A percentile compares a stretch with the other conserved stretches of the same genome.
Evolutionary conservation across 2,888 invertebrate genomes (phyloP).

Genomic region (Synanthedon myopaeformis): DNA sequence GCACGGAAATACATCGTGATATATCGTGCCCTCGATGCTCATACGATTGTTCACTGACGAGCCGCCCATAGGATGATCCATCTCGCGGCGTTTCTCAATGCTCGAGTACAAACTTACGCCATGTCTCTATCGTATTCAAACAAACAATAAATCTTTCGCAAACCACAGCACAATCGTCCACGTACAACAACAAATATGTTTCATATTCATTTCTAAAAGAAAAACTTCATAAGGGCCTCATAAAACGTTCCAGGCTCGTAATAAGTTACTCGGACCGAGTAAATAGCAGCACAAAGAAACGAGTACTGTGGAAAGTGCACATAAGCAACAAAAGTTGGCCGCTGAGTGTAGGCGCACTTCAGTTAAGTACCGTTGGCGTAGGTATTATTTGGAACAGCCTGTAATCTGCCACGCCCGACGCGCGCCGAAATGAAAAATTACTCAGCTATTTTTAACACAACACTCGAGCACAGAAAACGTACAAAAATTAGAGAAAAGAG

Average conservation of each 20-base stretch:
- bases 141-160: slow-evolving; percentile 15
- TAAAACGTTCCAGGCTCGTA: slow-evolving; percentile 36
- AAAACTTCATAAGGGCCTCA: slow-evolving; percentile 44
- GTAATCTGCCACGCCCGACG: slow-evolving; percentile 66
- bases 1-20: slow-evolving; percentile 64
- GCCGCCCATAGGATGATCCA: slow-evolving; percentile 39
- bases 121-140: slow-evolving; percentile 4
- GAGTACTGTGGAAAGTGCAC: slow-evolving; percentile 42
- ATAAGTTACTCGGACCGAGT: slow-evolving; percentile 37
- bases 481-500: slow-evolving; percentile 68
- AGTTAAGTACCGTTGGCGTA: slow-evolving; percentile 54
- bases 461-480: slow-evolving; percentile 63
- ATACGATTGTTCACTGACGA: slow-evolving; percentile 44
- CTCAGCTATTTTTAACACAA: slow-evolving; percentile 66
- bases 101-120: too few species aligned
- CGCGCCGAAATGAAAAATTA: slow-evolving; percentile 68
- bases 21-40: slow-evolving; percentile 45
- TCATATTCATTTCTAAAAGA: slow-evolving; percentile 36
- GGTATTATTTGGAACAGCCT: slow-evolving; percentile 59
- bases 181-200: slow-evolving; percentile 30
- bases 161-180: slow-evolving; percentile 21
- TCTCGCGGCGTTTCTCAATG: not conserved
- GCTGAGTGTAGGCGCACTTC: slow-evolving; percentile 43
- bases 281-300: slow-evolving; percentile 41
- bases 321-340: slow-evolving; percentile 48